A percentile compares a stretch with the other conserved stretches of the same genome.
Conservation (phyloP, 2,797 vertebrate species). For the Leucoraja ocellata region DNA sequence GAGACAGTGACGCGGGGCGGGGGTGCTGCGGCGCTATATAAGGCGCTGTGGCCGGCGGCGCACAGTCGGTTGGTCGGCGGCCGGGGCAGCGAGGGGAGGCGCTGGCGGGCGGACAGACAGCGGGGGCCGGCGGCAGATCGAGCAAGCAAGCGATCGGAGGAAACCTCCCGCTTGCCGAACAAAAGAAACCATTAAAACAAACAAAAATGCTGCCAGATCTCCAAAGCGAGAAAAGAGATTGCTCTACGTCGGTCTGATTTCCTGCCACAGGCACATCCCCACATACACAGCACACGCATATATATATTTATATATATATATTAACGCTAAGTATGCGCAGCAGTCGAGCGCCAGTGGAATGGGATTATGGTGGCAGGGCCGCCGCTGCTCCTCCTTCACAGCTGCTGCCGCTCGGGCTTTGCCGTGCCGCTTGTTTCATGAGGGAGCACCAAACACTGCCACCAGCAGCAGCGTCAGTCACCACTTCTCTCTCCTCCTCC, state of each 20-base stretch:
- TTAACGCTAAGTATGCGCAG: conserved; percentile 15
- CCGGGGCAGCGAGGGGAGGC: background rate
- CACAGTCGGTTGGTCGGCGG: background rate
- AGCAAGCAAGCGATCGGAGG: too few species aligned
- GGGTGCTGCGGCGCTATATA: background rate
- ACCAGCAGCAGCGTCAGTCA: background rate
- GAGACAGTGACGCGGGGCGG: background rate
- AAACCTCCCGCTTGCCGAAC: background rate
- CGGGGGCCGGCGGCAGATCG: background rate
- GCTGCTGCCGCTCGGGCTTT: background rate
- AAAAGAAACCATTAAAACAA: background rate
- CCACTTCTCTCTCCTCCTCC: background rate
- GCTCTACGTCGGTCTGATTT: too few species aligned
- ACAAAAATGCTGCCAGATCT: background rate
- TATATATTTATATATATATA: background rate
- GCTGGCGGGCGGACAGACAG: background rate
- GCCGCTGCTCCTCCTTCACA: background rate
- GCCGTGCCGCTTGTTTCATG: background rate
- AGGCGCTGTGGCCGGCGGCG: background rate
- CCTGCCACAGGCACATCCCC: too few species aligned
- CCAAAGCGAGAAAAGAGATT: background rate
- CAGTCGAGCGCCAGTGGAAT: background rate
- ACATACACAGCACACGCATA: too few species aligned
- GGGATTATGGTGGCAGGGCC: conserved; percentile 31
- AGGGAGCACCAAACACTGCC: conserved; percentile 17